These are phyloP conservation scores for Pocota personata DNA, from an alignment of 2,888 invertebrate genomes.

Conservation along the genomic window DNA sequence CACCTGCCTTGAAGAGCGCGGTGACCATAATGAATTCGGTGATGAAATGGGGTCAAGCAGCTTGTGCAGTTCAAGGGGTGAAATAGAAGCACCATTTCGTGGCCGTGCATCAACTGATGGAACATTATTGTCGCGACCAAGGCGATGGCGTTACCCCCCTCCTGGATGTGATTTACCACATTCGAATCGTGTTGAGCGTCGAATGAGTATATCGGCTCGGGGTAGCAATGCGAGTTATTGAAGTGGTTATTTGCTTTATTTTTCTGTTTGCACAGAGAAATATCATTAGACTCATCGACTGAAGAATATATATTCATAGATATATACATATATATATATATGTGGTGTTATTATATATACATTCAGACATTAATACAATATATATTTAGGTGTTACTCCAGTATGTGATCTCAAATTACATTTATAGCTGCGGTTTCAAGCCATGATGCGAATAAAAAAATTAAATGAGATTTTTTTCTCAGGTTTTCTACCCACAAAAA, in stretches of 20 bases:
- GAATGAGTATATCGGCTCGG: constrained; percentile 91
- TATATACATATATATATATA: constrained; percentile 9
- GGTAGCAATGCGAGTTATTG: constrained; percentile 82
- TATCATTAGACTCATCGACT: constrained; percentile 52
- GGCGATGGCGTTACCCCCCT: constrained; percentile 85
- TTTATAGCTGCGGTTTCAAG: constrained; percentile 69
- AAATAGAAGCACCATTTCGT: constrained; percentile 85
- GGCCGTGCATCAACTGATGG: constrained; percentile 91
- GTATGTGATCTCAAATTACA: constrained; percentile 71
- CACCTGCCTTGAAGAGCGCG: constrained; percentile 85
- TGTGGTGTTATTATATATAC: constrained; percentile 19
- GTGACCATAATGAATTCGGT: constrained; percentile 86
- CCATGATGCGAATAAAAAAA: constrained; percentile 38
- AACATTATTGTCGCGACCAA: constrained; percentile 85
- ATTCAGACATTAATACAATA: constrained; percentile 27
- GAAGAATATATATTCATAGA: constrained; percentile 41
- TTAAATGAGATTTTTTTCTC: constrained; percentile 60
- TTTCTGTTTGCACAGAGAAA: constrained; percentile 22
- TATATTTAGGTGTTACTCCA: constrained; percentile 59
- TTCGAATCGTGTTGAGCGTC: constrained; percentile 85
- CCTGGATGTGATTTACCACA: constrained; percentile 82
- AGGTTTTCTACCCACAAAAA: constrained; percentile 55
- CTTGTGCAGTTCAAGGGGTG: constrained; percentile 82
- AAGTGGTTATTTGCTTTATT: constrained; percentile 35
- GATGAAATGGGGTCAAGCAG: constrained; percentile 82